Base-by-base conservation (phyloP, 2,797 vertebrate species). In the Poecilia wingei region DNA sequence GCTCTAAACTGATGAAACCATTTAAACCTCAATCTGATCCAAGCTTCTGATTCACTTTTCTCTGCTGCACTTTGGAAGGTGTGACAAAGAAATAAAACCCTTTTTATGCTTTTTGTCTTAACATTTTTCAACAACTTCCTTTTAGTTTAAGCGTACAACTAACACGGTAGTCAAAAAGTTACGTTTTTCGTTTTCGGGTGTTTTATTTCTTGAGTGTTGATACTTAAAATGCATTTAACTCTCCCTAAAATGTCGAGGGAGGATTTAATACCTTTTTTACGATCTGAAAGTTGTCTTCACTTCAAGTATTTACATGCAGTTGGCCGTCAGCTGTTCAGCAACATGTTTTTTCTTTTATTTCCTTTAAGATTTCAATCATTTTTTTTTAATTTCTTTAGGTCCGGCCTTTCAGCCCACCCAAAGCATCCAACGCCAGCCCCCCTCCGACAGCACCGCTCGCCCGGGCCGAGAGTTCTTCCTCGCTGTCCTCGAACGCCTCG, bases 391-490 rank as follows among this genome's bases (percentile, higher is more conserved):
- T 13, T 71, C 43, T 75, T 76, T 88, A 99, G 98, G 97, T 96
- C 49, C 96, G 97, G 80, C 97, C 98, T 2, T 99, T 99, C 92
- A 99, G 97, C 88, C 98, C 98, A 82, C 96, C 97, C 14, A 90
- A 97, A 91, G 93, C 93, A 36, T 94, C 96, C 39, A 97, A 94
- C 74, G 96, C 97, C 88, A 99, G 98, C 90, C 98, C 97, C 36
- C 96, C 98, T 77, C 97, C 97, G 25, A 82, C 95, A 1, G 98
- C 97, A 25, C 98, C 98, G 0, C 95, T 99, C 82, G 98, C 98
- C 80, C 96, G 97, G 57, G 97, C 98, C 3, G 98, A 99, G 91
- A 99, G 98, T 92, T 97, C 98, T 80, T 99, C 98, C 43, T 99
- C 98, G 49, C 95, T 99, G 93, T 99, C 98, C 22, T 99, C 98